These are phyloP conservation scores for Amphipoea oculea DNA, from an alignment of 2,888 invertebrate genomes.

Conservation along the genomic window DNA sequence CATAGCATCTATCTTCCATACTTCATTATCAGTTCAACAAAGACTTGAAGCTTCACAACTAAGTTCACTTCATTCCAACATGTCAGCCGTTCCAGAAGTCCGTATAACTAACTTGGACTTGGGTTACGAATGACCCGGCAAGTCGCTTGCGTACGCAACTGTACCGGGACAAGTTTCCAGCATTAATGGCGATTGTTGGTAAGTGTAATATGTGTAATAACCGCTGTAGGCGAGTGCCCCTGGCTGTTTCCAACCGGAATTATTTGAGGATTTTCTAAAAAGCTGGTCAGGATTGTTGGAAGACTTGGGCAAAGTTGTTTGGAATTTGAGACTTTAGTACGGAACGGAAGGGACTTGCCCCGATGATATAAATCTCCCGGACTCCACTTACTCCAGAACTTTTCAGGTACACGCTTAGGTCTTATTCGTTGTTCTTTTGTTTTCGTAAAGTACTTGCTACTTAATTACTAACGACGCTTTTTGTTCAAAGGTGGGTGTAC, in stretches of 20 bases:
- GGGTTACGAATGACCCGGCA: constrained; percentile 80
- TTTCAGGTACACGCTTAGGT: not conserved
- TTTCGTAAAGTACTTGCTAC: not conserved
- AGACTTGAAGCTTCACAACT: constrained; percentile 32
- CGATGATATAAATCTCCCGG: no score
- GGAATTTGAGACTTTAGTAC: not conserved
- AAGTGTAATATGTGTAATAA: constrained; percentile 89
- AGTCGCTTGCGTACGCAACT: constrained; percentile 82
- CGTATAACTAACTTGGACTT: constrained; percentile 57
- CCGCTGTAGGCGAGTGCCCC: constrained; percentile 60
- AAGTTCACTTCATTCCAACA: constrained; percentile 47
- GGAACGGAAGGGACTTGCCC: no score
- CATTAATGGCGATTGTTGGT: constrained; percentile 86
- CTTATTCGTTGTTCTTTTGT: not conserved
- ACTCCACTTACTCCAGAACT: not conserved
- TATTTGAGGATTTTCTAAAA: constrained; percentile 59
- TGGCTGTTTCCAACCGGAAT: constrained; percentile 39
- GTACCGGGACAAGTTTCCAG: constrained; percentile 82
- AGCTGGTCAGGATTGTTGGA: constrained; percentile 9
- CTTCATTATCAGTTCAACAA: constrained; percentile 52
- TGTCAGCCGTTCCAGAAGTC: constrained; percentile 40
- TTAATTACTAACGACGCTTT: not conserved
- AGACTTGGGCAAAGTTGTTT: constrained; percentile 10
- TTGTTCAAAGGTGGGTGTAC: not conserved
- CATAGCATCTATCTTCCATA: constrained; percentile 31